Evolutionary conservation across 2,888 invertebrate species (phyloP).

Genomic region (Epiperipatus broadwayi): DNA sequence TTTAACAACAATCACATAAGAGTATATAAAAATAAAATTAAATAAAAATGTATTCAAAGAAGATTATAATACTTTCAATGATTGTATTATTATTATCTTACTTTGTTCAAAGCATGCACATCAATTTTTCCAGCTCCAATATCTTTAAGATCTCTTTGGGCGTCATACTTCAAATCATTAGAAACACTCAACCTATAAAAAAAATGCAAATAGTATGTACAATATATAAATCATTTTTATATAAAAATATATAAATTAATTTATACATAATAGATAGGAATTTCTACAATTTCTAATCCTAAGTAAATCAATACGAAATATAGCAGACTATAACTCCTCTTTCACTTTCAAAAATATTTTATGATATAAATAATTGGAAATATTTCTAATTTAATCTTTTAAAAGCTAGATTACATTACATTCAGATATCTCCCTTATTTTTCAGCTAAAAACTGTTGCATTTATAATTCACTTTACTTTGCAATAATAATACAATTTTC

Average conservation of each 20-base stretch:
- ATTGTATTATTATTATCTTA: slow-evolving; percentile 23
- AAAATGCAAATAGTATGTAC: slow-evolving; percentile 1
- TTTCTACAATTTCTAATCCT: neutral
- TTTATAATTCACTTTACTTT: too few relatives aligned
- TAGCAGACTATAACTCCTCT: too few relatives aligned
- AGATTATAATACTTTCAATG: too few relatives aligned
- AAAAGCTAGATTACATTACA: too few relatives aligned
- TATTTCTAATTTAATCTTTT: too few relatives aligned
- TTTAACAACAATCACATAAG: neutral
- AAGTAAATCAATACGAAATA: too few relatives aligned
- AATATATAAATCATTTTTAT: neutral
- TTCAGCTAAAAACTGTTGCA: too few relatives aligned
- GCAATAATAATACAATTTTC: too few relatives aligned
- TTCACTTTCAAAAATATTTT: too few relatives aligned
- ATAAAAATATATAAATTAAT: neutral
- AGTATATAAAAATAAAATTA: neutral
- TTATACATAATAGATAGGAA: neutral
- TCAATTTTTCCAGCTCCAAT: slow-evolving; percentile 79
- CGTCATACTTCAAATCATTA: slow-evolving; percentile 93
- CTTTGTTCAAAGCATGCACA: slow-evolving; percentile 71
- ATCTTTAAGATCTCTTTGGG: slow-evolving; percentile 82
- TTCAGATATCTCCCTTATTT: too few relatives aligned
- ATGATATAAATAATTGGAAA: too few relatives aligned
- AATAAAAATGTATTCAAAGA: slow-evolving; percentile 9
- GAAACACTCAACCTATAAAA: slow-evolving; percentile 61